phyloP scores from a whole-genome alignment of 2,113 vertebrate species.

The Leucopternis melanops region DNA sequence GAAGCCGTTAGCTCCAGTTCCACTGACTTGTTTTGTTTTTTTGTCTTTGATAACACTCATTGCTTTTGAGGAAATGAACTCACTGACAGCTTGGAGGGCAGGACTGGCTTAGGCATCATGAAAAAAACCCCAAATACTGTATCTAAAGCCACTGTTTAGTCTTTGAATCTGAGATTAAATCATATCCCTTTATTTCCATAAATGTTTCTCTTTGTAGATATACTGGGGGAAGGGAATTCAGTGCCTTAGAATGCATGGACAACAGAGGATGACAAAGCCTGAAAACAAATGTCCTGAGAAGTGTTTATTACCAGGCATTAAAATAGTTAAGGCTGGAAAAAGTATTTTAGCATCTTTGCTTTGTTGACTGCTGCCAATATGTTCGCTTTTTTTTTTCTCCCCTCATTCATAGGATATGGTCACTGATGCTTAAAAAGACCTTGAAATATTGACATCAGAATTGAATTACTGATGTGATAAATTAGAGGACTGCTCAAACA shows the following conservation, averaged over 20 bases:
- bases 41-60: not conserved
- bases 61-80: conserved; percentile 19
- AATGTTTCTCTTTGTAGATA: not conserved
- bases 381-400: not conserved
- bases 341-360: not conserved
- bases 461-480: not conserved
- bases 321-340: not conserved
- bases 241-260: not conserved
- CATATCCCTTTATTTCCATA: not conserved
- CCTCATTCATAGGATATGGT: not conserved
- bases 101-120: not conserved
- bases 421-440: not conserved
- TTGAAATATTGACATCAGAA: not conserved
- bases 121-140: not conserved
- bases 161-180: conserved; percentile 2
- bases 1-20: not conserved
- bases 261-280: not conserved
- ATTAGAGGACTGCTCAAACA: not conserved
- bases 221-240: not conserved
- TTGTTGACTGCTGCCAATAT: not conserved
- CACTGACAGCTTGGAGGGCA: conserved; percentile 30
- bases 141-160: not conserved
- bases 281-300: not conserved
- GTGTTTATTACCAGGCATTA: not conserved
- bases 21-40: not conserved